Percentiles rank a stretch among this genome's conserved stretches.
These are phyloP conservation scores for Digitonthophagus gazella DNA, from an alignment of 2,888 invertebrate genomes.

Conservation along the genomic window DNA sequence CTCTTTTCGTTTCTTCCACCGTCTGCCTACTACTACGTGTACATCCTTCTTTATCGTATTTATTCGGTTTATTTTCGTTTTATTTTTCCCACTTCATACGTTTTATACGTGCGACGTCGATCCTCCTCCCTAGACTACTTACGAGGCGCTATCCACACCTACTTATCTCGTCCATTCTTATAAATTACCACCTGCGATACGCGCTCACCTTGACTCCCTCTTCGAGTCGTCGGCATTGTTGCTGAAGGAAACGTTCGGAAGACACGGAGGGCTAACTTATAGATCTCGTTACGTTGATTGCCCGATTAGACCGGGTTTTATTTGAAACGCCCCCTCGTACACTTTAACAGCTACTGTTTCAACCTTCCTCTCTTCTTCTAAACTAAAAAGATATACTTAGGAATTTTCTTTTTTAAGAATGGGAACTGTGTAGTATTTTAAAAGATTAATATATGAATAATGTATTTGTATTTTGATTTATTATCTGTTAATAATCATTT, in stretches of 20 bases:
- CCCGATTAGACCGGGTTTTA: conserved; percentile 6
- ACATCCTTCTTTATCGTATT: no score
- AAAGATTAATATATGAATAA: no score
- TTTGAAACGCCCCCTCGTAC: not conserved
- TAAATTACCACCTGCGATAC: not conserved
- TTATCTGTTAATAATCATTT: no score
- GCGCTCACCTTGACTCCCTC: not conserved
- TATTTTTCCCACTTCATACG: no score
- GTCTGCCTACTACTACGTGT: no score
- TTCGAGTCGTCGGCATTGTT: not conserved
- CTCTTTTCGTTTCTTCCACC: not conserved
- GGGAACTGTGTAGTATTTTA: no score
- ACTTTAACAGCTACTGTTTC: not conserved
- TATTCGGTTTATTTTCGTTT: no score
- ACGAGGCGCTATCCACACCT: not conserved
- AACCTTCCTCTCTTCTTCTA: no score
- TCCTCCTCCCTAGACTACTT: not conserved
- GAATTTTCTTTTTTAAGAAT: no score
- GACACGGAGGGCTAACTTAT: conserved; percentile 4
- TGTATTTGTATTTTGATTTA: no score
- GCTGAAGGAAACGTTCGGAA: not conserved
- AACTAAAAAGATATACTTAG: no score
- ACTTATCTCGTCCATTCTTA: not conserved
- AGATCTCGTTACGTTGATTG: conserved; percentile 16
- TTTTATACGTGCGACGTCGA: not conserved